Conservation (phyloP, 2,113 vertebrate genomes). For the Archilochus colubris region DNA sequence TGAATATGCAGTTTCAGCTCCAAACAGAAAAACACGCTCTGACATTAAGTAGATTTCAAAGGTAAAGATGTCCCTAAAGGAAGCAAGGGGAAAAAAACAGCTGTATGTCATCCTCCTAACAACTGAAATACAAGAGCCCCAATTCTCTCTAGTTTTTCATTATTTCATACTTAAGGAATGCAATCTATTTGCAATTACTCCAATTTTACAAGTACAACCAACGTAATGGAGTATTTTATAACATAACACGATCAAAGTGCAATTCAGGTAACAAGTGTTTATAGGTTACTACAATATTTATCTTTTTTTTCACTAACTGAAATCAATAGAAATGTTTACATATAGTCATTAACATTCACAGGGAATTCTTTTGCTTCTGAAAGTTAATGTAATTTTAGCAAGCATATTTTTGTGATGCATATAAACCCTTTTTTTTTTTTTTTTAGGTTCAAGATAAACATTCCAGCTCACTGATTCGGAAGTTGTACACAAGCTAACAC, state of each 20-base stretch:
- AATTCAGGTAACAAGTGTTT: not conserved
- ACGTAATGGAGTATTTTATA: not conserved
- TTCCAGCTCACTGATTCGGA: not conserved
- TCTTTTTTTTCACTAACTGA: not conserved
- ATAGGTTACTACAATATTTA: not conserved
- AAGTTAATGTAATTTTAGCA: not conserved
- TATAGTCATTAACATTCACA: not conserved
- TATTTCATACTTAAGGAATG: not conserved
- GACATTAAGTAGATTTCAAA: constrained; percentile 92
- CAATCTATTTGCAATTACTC: not conserved
- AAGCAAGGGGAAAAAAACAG: constrained; percentile 36
- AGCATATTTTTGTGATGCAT: not conserved
- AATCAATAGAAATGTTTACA: not conserved
- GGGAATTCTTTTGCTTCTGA: not conserved
- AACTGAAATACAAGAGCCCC: not conserved
- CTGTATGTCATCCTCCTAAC: not conserved
- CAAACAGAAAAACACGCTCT: constrained; percentile 87
- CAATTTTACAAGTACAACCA: not conserved
- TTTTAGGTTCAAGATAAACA: not conserved
- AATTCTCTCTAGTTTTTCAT: not conserved
- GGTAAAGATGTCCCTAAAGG: constrained; percentile 87
- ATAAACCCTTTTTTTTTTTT: not conserved
- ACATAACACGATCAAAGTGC: not conserved
- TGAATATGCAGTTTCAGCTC: constrained; percentile 84
- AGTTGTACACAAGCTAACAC: not conserved